Evolutionary conservation across 2,113 vertebrate genomes (phyloP).

Genomic region (Tragulus kanchil): DNA sequence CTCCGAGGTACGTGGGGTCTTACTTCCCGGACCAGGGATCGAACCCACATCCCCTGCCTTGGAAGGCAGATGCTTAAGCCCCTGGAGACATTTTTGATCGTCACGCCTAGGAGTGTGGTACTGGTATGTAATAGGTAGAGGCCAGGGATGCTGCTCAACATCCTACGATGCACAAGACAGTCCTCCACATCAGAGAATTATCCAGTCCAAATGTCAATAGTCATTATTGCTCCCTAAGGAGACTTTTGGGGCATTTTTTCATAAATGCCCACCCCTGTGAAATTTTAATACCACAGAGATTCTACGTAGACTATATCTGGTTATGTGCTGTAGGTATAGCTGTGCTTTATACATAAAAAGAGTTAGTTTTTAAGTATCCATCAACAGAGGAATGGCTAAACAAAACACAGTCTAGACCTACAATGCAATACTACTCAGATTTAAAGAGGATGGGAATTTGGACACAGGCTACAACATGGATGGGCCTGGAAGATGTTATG

Average conservation of each 20-base stretch:
- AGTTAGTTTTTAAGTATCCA: background rate
- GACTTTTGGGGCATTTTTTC: background rate
- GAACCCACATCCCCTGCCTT: background rate
- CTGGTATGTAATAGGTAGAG: background rate
- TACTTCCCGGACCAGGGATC: background rate
- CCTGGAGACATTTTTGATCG: background rate
- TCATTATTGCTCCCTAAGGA: background rate
- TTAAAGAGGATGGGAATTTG: background rate
- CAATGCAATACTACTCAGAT: accelerated
- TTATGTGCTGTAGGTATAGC: background rate
- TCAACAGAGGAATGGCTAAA: background rate
- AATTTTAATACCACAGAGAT: background rate
- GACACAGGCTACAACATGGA: accelerated
- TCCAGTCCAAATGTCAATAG: background rate
- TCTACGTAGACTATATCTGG: accelerated
- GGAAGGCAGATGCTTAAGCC: background rate
- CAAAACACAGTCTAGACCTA: background rate
- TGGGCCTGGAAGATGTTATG: background rate
- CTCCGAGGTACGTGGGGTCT: background rate
- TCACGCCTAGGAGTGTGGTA: background rate
- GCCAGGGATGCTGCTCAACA: accelerated
- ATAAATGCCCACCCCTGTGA: background rate
- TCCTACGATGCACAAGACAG: accelerated
- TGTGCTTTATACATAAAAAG: background rate
- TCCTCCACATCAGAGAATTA: no score